These are phyloP conservation scores for Macrotis lagotis DNA, from an alignment of 2,113 vertebrate species.

Conservation along the genomic window DNA sequence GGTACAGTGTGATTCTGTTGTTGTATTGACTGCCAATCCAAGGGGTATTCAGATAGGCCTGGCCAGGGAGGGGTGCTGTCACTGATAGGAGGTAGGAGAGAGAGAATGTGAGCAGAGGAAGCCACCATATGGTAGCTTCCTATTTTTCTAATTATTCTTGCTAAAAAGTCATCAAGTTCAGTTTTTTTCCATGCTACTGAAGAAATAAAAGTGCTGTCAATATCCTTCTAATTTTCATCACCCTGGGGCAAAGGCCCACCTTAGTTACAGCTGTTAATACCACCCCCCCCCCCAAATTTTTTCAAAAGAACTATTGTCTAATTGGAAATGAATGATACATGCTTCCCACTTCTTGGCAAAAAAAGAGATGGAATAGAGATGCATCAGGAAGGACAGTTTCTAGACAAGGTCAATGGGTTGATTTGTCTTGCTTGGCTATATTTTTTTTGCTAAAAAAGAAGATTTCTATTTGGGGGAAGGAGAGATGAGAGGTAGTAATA, in stretches of 20 bases:
- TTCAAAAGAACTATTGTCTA: not conserved
- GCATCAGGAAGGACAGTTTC: not conserved
- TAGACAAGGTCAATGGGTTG: not conserved
- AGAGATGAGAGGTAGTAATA: not conserved
- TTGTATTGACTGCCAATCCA: not conserved
- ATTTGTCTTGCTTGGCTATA: not conserved
- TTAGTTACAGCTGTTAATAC: not conserved
- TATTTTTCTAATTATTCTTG: not conserved
- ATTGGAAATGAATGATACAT: not conserved
- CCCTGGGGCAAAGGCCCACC: not conserved
- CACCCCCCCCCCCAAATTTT: not conserved
- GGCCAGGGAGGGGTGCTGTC: not conserved
- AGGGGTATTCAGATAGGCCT: not conserved
- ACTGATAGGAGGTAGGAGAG: not conserved
- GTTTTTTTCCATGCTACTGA: not conserved
- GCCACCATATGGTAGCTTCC: not conserved
- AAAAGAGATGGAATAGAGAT: not conserved
- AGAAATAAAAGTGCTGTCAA: not conserved
- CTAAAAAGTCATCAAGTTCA: not conserved
- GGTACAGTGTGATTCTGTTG: not conserved
- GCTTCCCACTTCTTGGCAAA: not conserved
- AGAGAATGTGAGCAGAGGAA: not conserved
- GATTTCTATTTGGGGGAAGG: not conserved
- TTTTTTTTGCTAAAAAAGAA: not conserved
- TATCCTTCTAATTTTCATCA: not conserved